phyloP scores from a whole-genome alignment of 1,140 invertebrate genomes.

The Tenebrio molitor region DNA sequence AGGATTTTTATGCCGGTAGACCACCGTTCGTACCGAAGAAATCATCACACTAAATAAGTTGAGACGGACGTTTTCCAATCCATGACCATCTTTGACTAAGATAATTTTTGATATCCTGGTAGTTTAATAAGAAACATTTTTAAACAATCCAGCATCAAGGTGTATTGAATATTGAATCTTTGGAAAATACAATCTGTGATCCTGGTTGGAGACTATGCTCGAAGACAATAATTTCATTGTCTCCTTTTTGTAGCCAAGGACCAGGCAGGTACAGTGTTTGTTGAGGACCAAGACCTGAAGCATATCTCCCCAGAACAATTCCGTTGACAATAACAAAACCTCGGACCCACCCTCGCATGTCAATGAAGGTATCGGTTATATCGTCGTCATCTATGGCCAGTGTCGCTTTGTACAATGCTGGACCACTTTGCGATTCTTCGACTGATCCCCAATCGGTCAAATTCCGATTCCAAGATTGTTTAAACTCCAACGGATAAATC shows the following conservation, averaged over 20 bases:
- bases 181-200: slow-evolving; percentile 48
- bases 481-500: slow-evolving; percentile 70
- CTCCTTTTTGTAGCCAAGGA: slow-evolving; percentile 67
- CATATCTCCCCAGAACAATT: slow-evolving; percentile 74
- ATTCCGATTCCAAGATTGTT: slow-evolving; percentile 60
- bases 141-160: too few relatives aligned
- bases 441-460: slow-evolving; percentile 35
- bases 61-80: too few relatives aligned
- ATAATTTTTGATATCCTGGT: too few relatives aligned
- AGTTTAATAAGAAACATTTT: too few relatives aligned
- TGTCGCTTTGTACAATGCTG: slow-evolving; percentile 58
- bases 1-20: too few relatives aligned
- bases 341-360: slow-evolving; percentile 66
- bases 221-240: slow-evolving; percentile 65
- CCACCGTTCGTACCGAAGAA: too few relatives aligned
- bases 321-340: slow-evolving; percentile 76
- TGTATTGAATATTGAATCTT: too few relatives aligned
- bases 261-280: slow-evolving; percentile 72
- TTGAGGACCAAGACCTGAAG: slow-evolving; percentile 69
- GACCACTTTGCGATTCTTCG: slow-evolving; percentile 49
- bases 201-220: slow-evolving; percentile 55
- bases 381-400: slow-evolving; percentile 37
- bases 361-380: slow-evolving; percentile 59
- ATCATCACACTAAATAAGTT: too few relatives aligned
- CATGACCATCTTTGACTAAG: too few relatives aligned